Evolutionary conservation across 2,888 invertebrate species (phyloP), one percentile per base, ranked within the genome.

Genomic region (Thysanoteuthis rhombus): DNA sequence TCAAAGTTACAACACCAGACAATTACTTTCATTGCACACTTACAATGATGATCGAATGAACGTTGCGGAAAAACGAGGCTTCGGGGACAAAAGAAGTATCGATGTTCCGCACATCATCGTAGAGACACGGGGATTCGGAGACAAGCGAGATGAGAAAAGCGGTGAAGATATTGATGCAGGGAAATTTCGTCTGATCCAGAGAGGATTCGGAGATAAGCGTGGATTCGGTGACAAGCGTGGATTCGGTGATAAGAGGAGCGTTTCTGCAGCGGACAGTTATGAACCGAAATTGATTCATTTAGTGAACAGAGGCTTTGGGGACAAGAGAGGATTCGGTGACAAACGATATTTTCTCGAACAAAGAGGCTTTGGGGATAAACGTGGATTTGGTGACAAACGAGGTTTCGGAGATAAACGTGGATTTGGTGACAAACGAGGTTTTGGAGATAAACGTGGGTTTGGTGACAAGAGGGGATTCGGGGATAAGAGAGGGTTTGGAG

Each of bases 391-490:
- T 19, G 94, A 94, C 36, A 94, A 94, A 92, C 93, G 94, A 89
- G 94, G 95, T 0, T 94, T 94, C 75, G 94, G 94, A 16, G 94
- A 95, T 91, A 94, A 94, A 42, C 38, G 94, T 40, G 94, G 93
- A 0, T 94, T 94, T 89, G 94, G 92, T 3, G 94, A 95, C 93
- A 95, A 94, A 93, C 93, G 94, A 19, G 95, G 95, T 1, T 94
- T 94, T 93, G 95, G 93, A 19, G 94, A 95, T 89, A 95, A 94
- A 93, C 75, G 95, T 52, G 94, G 94, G 40, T 94, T 94, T 40
- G 94, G 93, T 19, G 94, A 95, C 90, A 95, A 95, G 52, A 89
- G 95, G 25, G 95, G 94, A 39, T 94, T 94, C 89, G 94, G 93
- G 5, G 94, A n/a, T n/a, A n/a, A n/a, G 52, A 89, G 95, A 22